phyloP scores from a whole-genome alignment of 2,113 vertebrate species.

The Diadophis punctatus region DNA sequence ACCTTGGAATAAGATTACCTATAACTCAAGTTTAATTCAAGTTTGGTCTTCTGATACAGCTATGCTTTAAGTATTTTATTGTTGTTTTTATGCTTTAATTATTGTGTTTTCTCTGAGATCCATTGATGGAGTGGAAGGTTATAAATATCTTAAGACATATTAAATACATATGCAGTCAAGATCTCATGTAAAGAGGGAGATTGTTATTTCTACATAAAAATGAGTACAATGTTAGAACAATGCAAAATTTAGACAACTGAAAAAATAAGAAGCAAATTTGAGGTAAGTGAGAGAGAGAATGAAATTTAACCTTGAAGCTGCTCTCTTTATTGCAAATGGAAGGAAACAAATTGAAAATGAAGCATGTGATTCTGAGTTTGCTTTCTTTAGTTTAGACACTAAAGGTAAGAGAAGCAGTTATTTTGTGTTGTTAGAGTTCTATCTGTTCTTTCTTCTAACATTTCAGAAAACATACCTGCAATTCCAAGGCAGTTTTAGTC shows the following conservation, averaged over 20 bases:
- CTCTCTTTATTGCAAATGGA: not conserved
- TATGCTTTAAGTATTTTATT: not conserved
- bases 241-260: not conserved
- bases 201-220: not conserved
- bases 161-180: not conserved
- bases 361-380: not conserved
- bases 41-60: not conserved
- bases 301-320: not conserved
- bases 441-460: not conserved
- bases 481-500: not conserved
- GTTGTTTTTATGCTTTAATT: not conserved
- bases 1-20: not conserved
- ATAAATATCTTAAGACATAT: not conserved
- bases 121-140: not conserved
- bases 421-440: not conserved
- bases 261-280: not conserved
- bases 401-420: not conserved
- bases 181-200: not conserved
- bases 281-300: not conserved
- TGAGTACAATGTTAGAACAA: not conserved
- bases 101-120: not conserved
- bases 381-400: not conserved
- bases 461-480: not conserved
- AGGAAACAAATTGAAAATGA: not conserved
- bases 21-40: not conserved